A percentile compares a stretch with the other conserved stretches of the same genome.
Conservation (phyloP, 2,113 vertebrate species). For the Pelecanus crispus region DNA sequence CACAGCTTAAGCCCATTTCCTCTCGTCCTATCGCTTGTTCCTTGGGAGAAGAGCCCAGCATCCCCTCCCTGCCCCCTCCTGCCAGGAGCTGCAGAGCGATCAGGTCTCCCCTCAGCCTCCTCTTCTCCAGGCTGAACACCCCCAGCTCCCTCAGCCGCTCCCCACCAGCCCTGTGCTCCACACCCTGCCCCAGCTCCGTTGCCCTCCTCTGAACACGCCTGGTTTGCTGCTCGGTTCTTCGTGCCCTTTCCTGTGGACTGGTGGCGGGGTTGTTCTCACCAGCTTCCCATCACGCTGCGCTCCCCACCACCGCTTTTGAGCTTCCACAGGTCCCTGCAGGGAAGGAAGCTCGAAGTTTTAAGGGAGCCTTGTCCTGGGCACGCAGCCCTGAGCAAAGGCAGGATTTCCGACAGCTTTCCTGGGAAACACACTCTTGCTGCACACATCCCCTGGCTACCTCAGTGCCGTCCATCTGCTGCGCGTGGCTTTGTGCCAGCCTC, state of each 20-base stretch:
- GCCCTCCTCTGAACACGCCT: too few relatives aligned
- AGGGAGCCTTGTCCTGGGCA: background rate
- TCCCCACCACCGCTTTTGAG: too few relatives aligned
- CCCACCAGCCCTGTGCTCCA: too few relatives aligned
- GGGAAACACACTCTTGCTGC: background rate
- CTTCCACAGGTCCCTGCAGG: background rate
- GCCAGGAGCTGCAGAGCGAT: too few relatives aligned
- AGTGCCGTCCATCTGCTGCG: constrained; percentile 26
- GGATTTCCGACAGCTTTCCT: background rate
- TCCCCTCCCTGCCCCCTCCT: too few relatives aligned
- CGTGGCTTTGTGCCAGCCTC: constrained; percentile 16
- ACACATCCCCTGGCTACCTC: constrained; percentile 34
- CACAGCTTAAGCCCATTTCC: too few relatives aligned
- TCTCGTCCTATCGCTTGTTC: too few relatives aligned
- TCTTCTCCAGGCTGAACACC: too few relatives aligned
- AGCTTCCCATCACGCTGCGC: rapidly evolving
- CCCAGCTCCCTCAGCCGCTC: too few relatives aligned
- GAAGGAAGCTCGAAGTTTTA: background rate
- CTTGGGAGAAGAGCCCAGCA: too few relatives aligned
- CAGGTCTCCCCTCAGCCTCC: too few relatives aligned
- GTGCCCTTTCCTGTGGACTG: rapidly evolving
- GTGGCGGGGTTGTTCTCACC: background rate
- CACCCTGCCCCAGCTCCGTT: too few relatives aligned
- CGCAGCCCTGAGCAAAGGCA: background rate
- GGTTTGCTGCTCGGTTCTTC: rapidly evolving